Evolutionary conservation across 64 coral and sea anemone genomes (phyloP).

Genomic region (Trachythela sp.): DNA sequence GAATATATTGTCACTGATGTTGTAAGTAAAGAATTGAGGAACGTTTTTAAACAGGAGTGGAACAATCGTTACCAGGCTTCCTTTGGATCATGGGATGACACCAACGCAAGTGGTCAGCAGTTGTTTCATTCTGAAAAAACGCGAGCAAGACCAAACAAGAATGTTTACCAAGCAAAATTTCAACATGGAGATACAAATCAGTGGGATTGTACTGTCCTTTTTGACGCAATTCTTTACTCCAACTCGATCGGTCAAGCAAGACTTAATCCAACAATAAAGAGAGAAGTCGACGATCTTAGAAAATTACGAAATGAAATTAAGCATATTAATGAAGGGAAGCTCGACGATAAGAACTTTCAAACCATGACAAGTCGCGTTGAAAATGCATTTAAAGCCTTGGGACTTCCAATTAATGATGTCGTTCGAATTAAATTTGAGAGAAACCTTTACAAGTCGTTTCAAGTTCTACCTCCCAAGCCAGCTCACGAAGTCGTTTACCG

Average conservation of each 20-base stretch:
- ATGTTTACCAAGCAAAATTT: neutral
- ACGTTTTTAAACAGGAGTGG: conserved; percentile 38
- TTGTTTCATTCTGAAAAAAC: neutral
- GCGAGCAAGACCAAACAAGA: neutral
- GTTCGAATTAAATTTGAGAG: too few species aligned
- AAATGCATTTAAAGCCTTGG: conserved; percentile 3
- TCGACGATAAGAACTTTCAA: neutral
- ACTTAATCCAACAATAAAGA: neutral
- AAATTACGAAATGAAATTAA: conserved; percentile 27
- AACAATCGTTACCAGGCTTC: conserved; percentile 27
- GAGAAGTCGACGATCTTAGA: conserved; percentile 17
- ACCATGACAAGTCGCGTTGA: neutral
- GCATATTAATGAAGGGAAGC: neutral
- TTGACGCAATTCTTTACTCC: conserved; percentile 47
- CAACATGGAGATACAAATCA: conserved; percentile 24
- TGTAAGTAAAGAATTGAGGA: conserved; percentile 6
- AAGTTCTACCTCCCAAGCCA: neutral
- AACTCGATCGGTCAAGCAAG: neutral
- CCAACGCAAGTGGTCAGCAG: neutral
- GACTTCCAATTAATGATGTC: neutral
- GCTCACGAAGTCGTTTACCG: neutral
- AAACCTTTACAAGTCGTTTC: neutral
- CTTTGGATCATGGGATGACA: conserved; percentile 35
- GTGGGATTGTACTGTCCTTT: conserved; percentile 45
- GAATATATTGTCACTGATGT: neutral